Evolutionary conservation across 1,140 invertebrate species (phyloP), one percentile per base, ranked within the genome.

Genomic region (Vanessa tameamea): DNA sequence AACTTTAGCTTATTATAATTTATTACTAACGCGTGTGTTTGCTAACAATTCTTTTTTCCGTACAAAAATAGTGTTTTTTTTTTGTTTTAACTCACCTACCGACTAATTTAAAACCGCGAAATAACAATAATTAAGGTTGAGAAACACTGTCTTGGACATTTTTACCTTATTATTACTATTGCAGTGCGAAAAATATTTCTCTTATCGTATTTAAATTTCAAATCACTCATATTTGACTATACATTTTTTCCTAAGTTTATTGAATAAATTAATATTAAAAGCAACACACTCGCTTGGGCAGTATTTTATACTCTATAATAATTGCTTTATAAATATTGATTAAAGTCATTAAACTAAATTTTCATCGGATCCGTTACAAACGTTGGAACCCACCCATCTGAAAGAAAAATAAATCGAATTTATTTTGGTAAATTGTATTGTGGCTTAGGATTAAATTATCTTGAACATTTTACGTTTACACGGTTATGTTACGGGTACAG

Each of bases 211-310:
- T 11, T 11, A 43, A 43, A 43, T 43, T 43, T 53, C 48, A 51
- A 64, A 64, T 67, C 63, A 57, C 63, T 37, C 63, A 57, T 15
- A 47, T 63, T 47, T 55, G 31, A 51, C 16, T 73, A 68, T 31
- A 68, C 57, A 64, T 68, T 61, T 64, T 72, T 26, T 43, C 43
- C 51, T 73, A 57, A n/a, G 20, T 51, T 66, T 43, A 64, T 47
- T n/a, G n/a, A 67, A 61, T 51, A 73, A 63, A 74, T 64, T 73
- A 73, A 73, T 47, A 43, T 50, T 57, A 57, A 68, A 74, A 74
- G 72, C 72, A 73, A 68, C 72, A 55, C 72, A 64, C 72, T 74
- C 66, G 66, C 66, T 69, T 55, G 72, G 72, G 72, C 72, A 74
- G 66, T 74, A 74, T 37, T 43, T 43, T 43, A 43, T 57, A 57